phyloP scores from a whole-genome alignment of 2,888 invertebrate genomes.

The Coecobrya sp. region DNA sequence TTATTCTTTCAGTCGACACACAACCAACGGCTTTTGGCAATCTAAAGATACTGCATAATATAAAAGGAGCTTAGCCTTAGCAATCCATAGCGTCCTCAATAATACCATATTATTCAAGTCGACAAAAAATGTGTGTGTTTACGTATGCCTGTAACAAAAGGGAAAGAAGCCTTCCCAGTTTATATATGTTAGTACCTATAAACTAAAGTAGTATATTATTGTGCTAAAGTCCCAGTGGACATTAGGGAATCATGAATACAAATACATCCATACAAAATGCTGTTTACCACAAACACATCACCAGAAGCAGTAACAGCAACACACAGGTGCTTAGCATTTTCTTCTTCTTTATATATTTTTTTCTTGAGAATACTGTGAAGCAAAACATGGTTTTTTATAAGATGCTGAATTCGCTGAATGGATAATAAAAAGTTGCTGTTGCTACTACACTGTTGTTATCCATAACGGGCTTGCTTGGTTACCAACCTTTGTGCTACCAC shows the following conservation, averaged over 20 bases:
- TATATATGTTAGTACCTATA: neutral
- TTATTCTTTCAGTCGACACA: conserved; percentile 10
- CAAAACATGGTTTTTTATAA: conserved; percentile 67
- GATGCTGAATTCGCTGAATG: conserved; percentile 78
- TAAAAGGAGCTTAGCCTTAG: conserved; percentile 68
- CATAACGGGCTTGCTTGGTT: conserved; percentile 7
- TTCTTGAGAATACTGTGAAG: conserved; percentile 19
- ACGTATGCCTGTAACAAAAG: conserved; percentile 8
- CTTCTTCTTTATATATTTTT: conserved; percentile 47
- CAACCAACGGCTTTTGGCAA: conserved; percentile 69
- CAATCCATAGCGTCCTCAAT: conserved; percentile 12
- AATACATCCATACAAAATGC: conserved; percentile 79
- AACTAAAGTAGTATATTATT: conserved; percentile 71
- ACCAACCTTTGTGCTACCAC: conserved; percentile 21
- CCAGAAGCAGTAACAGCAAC: conserved; percentile 32
- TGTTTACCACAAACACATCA: conserved; percentile 78
- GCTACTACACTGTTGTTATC: conserved; percentile 17
- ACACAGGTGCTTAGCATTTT: conserved; percentile 79
- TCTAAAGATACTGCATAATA: conserved; percentile 75
- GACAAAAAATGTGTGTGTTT: conserved; percentile 14
- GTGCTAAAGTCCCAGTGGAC: conserved; percentile 75
- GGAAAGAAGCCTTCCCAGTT: conserved; percentile 27
- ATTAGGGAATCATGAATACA: conserved; percentile 79
- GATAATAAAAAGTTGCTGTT: conserved; percentile 72
- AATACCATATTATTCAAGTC: conserved; percentile 42